These are phyloP conservation scores for Aeoliscus strigatus DNA, from an alignment of 2,797 vertebrate genomes.

Conservation along the genomic window DNA sequence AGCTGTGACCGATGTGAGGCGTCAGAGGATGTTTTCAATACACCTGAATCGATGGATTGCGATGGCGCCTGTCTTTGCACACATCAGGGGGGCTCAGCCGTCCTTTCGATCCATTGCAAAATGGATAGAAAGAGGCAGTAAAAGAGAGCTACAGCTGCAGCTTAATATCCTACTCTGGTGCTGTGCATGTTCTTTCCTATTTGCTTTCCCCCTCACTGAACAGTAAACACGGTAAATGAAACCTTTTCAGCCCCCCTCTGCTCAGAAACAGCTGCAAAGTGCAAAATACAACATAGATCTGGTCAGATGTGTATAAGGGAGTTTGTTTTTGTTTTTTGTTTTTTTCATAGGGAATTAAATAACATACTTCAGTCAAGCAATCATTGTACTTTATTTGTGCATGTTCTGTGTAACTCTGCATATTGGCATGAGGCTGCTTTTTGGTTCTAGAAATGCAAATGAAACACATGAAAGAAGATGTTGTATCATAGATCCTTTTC, in stretches of 20 bases:
- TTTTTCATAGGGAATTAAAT: conserved; percentile 42
- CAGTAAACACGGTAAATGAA: conserved; percentile 85
- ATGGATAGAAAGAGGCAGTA: conserved; percentile 62
- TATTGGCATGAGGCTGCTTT: conserved; percentile 80
- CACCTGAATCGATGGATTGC: conserved; percentile 85
- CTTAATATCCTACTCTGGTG: conserved; percentile 87
- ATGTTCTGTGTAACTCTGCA: conserved; percentile 83
- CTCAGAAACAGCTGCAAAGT: conserved; percentile 74
- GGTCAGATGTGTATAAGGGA: conserved; percentile 50
- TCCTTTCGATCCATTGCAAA: too few relatives aligned
- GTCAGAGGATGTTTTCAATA: conserved; percentile 80
- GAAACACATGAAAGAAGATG: conserved; percentile 66
- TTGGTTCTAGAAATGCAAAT: conserved; percentile 86
- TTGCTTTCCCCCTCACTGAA: conserved; percentile 88
- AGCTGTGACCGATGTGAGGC: conserved; percentile 37
- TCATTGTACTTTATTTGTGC: conserved; percentile 82
- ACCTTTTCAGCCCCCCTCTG: conserved; percentile 83
- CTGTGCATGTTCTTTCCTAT: conserved; percentile 84
- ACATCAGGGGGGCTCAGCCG: conserved; percentile 77
- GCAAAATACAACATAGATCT: conserved; percentile 48
- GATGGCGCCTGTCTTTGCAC: conserved; percentile 81
- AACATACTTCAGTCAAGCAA: conserved; percentile 71
- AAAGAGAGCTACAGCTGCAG: conserved; percentile 76
- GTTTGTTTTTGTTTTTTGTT: conserved; percentile 29
- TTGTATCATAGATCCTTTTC: conserved; percentile 75